Conservation (phyloP, 2,888 invertebrate species). For the Melanostoma mellinum region DNA sequence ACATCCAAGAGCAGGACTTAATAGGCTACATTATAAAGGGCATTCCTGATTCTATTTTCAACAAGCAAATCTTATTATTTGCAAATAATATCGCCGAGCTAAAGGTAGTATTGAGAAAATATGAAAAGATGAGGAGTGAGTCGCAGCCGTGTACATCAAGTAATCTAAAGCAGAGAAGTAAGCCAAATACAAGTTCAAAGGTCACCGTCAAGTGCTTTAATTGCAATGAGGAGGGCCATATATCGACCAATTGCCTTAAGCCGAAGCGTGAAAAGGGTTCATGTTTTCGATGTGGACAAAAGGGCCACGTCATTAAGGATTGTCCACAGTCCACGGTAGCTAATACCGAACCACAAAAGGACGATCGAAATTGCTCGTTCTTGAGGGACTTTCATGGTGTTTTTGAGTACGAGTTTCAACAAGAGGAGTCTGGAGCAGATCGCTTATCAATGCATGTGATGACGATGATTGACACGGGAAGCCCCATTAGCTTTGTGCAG, state of each 20-base stretch:
- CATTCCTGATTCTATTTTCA: no score
- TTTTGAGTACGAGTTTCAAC: neutral
- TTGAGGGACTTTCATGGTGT: slow-evolving; percentile 1
- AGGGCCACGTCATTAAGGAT: neutral
- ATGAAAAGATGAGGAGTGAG: slow-evolving; percentile 8
- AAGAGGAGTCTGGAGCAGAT: no score
- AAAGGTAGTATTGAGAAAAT: no score
- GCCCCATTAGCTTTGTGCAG: no score
- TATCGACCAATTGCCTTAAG: slow-evolving; percentile 7
- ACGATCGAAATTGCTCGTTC: neutral
- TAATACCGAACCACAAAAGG: neutral
- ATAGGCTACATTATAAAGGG: no score
- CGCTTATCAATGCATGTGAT: no score
- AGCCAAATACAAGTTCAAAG: neutral
- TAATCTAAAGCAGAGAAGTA: neutral
- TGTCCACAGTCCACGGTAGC: slow-evolving; percentile 1
- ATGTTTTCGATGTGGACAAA: no score
- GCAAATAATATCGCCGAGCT: no score
- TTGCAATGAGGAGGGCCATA: slow-evolving; percentile 10
- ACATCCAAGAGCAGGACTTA: no score
- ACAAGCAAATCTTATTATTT: no score
- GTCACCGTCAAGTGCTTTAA: neutral
- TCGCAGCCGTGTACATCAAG: neutral
- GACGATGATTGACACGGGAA: no score
- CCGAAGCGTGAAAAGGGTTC: neutral